Evolutionary conservation across 2,113 vertebrate species (phyloP).

Genomic region (Coreoperca whiteheadi): DNA sequence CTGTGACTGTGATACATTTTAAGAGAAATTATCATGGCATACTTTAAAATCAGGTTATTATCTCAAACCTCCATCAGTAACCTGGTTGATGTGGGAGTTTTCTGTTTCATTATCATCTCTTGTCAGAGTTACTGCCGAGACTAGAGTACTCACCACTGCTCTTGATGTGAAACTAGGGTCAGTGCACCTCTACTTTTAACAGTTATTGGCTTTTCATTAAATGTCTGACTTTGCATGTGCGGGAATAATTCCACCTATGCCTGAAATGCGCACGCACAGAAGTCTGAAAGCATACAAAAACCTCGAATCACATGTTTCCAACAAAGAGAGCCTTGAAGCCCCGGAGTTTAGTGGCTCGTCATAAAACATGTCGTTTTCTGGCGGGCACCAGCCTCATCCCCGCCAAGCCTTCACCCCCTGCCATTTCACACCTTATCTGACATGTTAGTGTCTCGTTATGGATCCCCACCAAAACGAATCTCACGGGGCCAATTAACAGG

Average conservation of each 20-base stretch:
- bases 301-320: background rate
- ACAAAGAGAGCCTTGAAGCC: constrained; percentile 13
- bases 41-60: background rate
- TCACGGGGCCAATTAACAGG: constrained; percentile 34
- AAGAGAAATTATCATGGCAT: background rate
- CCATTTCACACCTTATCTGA: constrained; percentile 48
- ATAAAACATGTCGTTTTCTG: constrained; percentile 47
- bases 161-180: background rate
- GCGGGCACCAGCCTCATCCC: background rate
- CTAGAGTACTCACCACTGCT: background rate
- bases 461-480: constrained; percentile 32
- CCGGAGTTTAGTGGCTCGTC: constrained; percentile 13
- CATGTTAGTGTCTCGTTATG: constrained; percentile 33
- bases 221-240: background rate
- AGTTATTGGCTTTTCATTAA: background rate
- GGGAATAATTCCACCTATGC: background rate
- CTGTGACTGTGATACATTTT: background rate
- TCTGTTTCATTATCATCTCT: background rate
- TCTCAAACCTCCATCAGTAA: background rate
- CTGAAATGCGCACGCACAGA: background rate
- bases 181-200: background rate
- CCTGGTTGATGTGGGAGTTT: background rate
- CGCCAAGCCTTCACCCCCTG: constrained; percentile 12
- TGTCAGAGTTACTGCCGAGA: too few relatives aligned
- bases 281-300: background rate